These are phyloP conservation scores for Octodonta nipae DNA, from an alignment of 2,888 invertebrate genomes.

Conservation along the genomic window DNA sequence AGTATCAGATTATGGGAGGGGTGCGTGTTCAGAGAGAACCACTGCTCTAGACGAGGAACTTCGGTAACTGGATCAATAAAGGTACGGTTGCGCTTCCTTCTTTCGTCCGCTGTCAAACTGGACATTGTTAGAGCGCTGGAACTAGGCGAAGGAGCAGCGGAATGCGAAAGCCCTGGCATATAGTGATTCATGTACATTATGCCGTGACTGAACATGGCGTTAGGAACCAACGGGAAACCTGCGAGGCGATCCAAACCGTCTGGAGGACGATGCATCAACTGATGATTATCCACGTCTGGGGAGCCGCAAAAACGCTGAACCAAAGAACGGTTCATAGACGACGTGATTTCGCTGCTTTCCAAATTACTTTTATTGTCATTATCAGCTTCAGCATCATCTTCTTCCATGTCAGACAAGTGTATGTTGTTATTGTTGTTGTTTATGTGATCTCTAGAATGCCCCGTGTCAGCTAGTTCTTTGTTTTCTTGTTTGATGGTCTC, in stretches of 20 bases:
- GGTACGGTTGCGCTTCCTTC: constrained; percentile 89
- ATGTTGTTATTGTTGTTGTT: constrained; percentile 45
- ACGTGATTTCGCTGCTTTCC: constrained; percentile 17
- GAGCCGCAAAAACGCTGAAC: constrained; percentile 27
- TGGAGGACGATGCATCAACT: constrained; percentile 25
- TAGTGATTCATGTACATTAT: constrained; percentile 89
- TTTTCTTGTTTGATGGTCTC: constrained; percentile 27
- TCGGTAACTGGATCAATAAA: constrained; percentile 99
- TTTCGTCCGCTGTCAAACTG: constrained; percentile 63
- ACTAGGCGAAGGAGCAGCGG: constrained; percentile 43
- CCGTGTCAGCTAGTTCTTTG: constrained; percentile 21
- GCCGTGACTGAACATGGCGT: constrained; percentile 77
- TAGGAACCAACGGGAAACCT: constrained; percentile 68
- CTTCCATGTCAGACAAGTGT: constrained; percentile 40
- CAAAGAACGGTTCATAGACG: constrained; percentile 22
- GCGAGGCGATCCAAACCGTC: constrained; percentile 35
- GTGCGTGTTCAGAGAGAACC: constrained; percentile 96
- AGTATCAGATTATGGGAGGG: constrained; percentile 95
- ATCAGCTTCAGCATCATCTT: constrained; percentile 41
- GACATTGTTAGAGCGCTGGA: constrained; percentile 43
- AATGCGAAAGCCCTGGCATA: constrained; percentile 46
- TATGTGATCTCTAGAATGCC: constrained; percentile 39
- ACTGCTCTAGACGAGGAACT: constrained; percentile 83
- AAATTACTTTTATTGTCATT: constrained; percentile 26
- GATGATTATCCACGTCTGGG: constrained; percentile 26